Percentiles rank a stretch among this genome's conserved stretches.
Conservation (phyloP, 2,888 invertebrate species). For the Gymnosoma rotundatum region DNA sequence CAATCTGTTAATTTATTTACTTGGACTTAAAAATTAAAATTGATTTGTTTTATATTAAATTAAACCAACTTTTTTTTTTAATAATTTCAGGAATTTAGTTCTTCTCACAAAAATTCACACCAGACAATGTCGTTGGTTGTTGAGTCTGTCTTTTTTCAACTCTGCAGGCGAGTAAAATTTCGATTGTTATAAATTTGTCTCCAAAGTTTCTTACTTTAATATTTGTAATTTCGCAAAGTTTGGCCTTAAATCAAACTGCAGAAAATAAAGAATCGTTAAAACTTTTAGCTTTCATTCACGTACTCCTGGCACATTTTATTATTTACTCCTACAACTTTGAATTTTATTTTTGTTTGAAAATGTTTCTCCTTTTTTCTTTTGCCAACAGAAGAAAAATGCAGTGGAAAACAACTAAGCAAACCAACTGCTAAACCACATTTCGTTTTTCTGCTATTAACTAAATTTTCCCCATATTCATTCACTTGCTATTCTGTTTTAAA, state of each 20-base stretch:
- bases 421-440: slow-evolving; percentile 66
- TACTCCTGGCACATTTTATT: slow-evolving; percentile 20
- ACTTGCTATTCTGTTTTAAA: slow-evolving; percentile 37
- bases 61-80: too few species aligned
- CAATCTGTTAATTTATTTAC: too few species aligned
- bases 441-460: slow-evolving; percentile 65
- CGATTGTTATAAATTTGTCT: slow-evolving; percentile 44
- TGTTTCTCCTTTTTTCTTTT: slow-evolving; percentile 5
- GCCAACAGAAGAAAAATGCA: neutral
- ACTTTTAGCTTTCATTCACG: slow-evolving; percentile 26
- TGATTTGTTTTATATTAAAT: too few species aligned
- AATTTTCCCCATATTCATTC: slow-evolving; percentile 58
- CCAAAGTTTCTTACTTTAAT: slow-evolving; percentile 21
- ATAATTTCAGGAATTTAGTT: too few species aligned
- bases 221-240: slow-evolving; percentile 35
- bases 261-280: slow-evolving; percentile 33
- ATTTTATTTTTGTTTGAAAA: slow-evolving; percentile 33
- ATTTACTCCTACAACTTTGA: slow-evolving; percentile 38
- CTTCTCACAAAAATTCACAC: too few species aligned
- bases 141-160: neutral
- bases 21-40: too few species aligned
- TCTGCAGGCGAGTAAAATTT: neutral
- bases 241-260: slow-evolving; percentile 39
- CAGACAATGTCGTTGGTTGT: neutral
- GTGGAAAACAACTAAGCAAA: slow-evolving; percentile 43